Conservation (phyloP, 2,888 invertebrate genomes). For the Acanthosepion pharaonis region DNA sequence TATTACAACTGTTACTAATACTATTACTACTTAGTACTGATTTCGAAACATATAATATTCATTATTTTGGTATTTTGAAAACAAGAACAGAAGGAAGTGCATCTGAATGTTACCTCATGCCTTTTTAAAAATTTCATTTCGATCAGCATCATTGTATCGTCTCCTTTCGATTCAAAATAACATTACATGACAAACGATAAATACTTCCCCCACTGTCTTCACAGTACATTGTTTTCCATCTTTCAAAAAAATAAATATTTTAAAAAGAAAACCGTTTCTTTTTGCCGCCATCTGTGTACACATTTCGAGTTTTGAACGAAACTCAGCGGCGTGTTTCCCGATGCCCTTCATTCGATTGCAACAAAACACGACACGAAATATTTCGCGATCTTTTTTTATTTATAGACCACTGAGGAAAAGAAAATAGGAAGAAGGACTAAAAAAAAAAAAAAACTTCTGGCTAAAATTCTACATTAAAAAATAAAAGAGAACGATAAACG, state of each 20-base stretch:
- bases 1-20: too few species aligned
- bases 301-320: conserved; percentile 14
- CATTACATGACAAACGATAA: conserved; percentile 20
- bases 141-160: background rate
- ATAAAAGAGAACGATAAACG: too few species aligned
- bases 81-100: background rate
- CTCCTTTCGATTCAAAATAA: background rate
- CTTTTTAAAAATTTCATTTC: background rate
- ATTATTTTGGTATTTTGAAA: background rate
- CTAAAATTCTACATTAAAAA: too few species aligned
- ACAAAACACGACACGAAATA: background rate
- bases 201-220: background rate
- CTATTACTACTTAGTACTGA: background rate
- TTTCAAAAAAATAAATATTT: background rate
- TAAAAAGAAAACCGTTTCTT: background rate
- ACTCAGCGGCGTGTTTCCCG: background rate
- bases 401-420: too few species aligned
- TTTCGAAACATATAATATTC: background rate
- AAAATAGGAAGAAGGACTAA: too few species aligned
- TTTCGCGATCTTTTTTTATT: background rate
- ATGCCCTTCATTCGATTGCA: background rate
- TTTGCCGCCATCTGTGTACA: background rate
- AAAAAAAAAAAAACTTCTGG: too few species aligned
- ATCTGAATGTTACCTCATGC: background rate
- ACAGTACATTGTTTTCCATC: background rate